Percentiles rank a stretch among this genome's conserved stretches.
phyloP scores from a whole-genome alignment of 2,888 invertebrate species.

The Melinaea menophilus region DNA sequence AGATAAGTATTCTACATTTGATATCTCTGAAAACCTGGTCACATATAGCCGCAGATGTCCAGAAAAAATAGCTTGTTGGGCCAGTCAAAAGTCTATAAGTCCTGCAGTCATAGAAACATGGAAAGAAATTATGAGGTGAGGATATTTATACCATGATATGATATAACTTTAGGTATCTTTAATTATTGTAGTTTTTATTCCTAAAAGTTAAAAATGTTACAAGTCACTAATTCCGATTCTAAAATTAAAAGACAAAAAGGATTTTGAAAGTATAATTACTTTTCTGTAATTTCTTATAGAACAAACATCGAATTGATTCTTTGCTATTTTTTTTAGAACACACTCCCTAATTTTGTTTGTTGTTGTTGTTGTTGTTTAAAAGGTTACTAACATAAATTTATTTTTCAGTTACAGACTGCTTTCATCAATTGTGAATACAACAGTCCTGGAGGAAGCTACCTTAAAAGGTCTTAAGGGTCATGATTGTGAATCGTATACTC shows the following conservation, averaged over 20 bases:
- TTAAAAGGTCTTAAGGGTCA: conserved; percentile 56
- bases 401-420: conserved; percentile 68
- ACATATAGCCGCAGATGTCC: conserved; percentile 52
- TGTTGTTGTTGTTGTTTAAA: too few relatives aligned
- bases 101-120: conserved; percentile 41
- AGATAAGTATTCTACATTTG: conserved; percentile 42
- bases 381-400: neutral
- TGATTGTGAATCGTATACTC: conserved; percentile 62
- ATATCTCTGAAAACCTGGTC: conserved; percentile 48
- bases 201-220: too few relatives aligned
- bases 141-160: neutral
- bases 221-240: too few relatives aligned
- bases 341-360: too few relatives aligned
- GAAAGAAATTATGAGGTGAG: conserved; percentile 51
- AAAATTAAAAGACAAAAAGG: too few relatives aligned
- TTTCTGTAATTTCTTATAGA: too few relatives aligned
- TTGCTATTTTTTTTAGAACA: too few relatives aligned
- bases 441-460: conserved; percentile 71
- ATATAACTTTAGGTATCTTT: neutral
- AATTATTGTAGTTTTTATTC: too few relatives aligned
- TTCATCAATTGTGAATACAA: conserved; percentile 65
- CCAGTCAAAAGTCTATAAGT: conserved; percentile 44
- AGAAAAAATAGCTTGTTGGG: conserved; percentile 58
- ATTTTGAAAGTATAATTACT: too few relatives aligned
- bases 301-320: too few relatives aligned